phyloP scores from a whole-genome alignment of 2,113 vertebrate species.

The Trachemys scripta region DNA sequence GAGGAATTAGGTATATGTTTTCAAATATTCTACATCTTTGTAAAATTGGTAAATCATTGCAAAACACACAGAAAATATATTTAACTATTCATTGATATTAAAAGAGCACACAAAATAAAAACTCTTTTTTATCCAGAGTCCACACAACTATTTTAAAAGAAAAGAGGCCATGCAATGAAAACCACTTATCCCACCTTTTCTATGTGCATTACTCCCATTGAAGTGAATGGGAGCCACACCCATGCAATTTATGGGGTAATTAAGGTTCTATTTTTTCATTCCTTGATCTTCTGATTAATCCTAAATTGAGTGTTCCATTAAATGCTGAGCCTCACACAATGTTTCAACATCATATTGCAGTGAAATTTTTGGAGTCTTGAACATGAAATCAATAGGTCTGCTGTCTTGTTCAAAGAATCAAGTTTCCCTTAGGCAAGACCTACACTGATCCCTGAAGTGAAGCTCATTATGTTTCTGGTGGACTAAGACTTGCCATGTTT shows the following conservation, averaged over 20 bases:
- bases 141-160: not conserved
- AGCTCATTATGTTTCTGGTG: constrained; percentile 45
- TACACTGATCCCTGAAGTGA: not conserved
- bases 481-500: constrained; percentile 43
- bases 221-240: not conserved
- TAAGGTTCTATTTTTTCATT: not conserved
- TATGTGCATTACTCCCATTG: not conserved
- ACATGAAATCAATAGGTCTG: constrained; percentile 52
- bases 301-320: constrained; percentile 42
- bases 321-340: constrained; percentile 25
- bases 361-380: constrained; percentile 20
- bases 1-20: not conserved
- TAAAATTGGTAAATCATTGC: not conserved
- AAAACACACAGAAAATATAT: not conserved
- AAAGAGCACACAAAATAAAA: not conserved
- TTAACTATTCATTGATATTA: not conserved
- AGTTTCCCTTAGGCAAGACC: constrained; percentile 12
- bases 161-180: not conserved
- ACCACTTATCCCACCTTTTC: fast-evolving
- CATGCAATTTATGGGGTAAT: constrained; percentile 9
- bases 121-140: not conserved
- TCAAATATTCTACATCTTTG: not conserved
- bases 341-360: not conserved
- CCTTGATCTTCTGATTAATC: constrained; percentile 44
- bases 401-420: constrained; percentile 42